These are phyloP conservation scores for Metellina segmentata DNA, from an alignment of 2,888 invertebrate genomes.

Conservation along the genomic window DNA sequence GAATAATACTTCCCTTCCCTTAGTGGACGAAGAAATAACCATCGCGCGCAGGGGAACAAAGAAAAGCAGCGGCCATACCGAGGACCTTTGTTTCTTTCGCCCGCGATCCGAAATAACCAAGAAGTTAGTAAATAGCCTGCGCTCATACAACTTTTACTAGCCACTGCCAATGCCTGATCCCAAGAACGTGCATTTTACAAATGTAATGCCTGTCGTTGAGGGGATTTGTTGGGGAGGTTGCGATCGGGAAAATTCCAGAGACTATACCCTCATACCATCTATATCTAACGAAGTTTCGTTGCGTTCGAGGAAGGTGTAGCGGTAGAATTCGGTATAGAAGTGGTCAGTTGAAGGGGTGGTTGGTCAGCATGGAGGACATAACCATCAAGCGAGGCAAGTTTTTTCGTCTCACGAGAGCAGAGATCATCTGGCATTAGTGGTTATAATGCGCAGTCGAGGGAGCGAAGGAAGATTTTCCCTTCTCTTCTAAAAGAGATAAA, in stretches of 20 bases:
- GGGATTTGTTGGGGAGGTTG: conserved; percentile 47
- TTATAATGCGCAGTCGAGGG: conserved; percentile 63
- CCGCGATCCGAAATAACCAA: conserved; percentile 46
- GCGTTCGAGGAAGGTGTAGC: conserved; percentile 33
- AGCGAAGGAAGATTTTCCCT: conserved; percentile 3
- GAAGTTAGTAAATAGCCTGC: conserved; percentile 58
- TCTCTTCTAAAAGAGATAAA: neutral
- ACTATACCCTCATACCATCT: conserved; percentile 67
- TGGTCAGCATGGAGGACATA: conserved; percentile 72
- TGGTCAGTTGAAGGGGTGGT: conserved; percentile 61
- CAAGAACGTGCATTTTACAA: conserved; percentile 68
- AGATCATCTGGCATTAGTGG: conserved; percentile 71
- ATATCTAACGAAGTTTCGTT: conserved; percentile 74
- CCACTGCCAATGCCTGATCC: conserved; percentile 50
- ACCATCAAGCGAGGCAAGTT: conserved; percentile 67
- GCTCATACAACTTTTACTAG: conserved; percentile 71
- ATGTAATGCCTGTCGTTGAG: conserved; percentile 71
- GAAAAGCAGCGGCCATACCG: conserved; percentile 4
- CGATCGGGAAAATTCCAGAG: conserved; percentile 47
- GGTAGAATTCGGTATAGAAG: conserved; percentile 47
- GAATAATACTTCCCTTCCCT: neutral
- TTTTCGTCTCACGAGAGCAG: conserved; percentile 32
- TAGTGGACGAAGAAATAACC: neutral
- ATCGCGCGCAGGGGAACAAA: neutral
- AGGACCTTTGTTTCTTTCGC: neutral